Base-by-base conservation (phyloP, 1,140 invertebrate species). In the Pectinophora gossypiella region DNA sequence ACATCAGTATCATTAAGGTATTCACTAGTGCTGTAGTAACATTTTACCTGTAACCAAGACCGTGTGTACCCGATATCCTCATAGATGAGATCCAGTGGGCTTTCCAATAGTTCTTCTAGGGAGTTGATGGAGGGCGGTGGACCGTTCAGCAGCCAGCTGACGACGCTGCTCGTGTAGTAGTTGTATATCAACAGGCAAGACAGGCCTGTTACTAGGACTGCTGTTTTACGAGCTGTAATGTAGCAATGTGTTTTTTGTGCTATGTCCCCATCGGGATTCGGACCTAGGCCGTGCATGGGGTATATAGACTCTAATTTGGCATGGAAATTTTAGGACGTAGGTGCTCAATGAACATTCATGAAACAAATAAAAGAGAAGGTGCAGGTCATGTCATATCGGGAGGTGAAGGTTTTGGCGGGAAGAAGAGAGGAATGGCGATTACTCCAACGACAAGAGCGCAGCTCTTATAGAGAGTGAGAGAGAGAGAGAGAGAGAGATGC, bases 161-260 rank as follows among this genome's bases (percentile, higher is more conserved):
- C 85, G 1, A 87, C 78, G 22, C 81, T 85, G 42, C 81, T 86
- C 0, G 83, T 87, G 58, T 87, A 87, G 62, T 85, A 87, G 56
- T 87, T 87, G 56, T 83, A 87, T 1, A 85, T 59, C 1, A 87
- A 59, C 0, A 84, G 59, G 32, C 79, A 82, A 13, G 67, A 76
- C 0, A 76, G 10, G 10, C 80, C 82, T 0, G 73, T 75, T 15
- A 84, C 75, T 0, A 84, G 48, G 4, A 81, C 58, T n/a, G 74
- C 71, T 4, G 83, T 49, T 19, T 79, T 68, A 1, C 74, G 61
- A 45, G 72, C 80, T 84, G 48, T 15, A 56, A 56, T 19, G 40
- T 5, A 19, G 5, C 40, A 43, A 43, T 18, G 7, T n/a, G 4
- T 27, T 27, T 27, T 27, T 27, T 27, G 12, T 27, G 5, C 12